Evolutionary conservation across 2,797 vertebrate genomes (phyloP).

Genomic region (Paramormyrops hopkinsi): DNA sequence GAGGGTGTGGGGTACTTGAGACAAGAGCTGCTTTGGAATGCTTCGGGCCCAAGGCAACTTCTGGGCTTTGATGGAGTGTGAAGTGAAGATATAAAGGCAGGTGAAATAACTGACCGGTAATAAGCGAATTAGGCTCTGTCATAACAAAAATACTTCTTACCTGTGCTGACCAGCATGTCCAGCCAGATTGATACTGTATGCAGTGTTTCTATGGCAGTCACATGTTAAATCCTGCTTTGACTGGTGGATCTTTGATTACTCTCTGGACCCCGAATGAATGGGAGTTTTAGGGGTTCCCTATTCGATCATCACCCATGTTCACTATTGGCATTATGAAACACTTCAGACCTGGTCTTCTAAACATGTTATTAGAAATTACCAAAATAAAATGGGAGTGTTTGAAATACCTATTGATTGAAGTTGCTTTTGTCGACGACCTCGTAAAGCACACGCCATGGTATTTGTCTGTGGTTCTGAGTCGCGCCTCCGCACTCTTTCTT

Average conservation of each 20-base stretch:
- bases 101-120: neutral
- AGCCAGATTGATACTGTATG: neutral
- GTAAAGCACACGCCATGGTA: neutral
- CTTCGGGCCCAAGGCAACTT: neutral
- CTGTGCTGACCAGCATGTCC: neutral
- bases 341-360: neutral
- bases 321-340: neutral
- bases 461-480: neutral
- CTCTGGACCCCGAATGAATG: neutral
- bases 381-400: slow-evolving; percentile 14
- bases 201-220: neutral
- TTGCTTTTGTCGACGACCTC: neutral
- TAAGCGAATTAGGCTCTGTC: neutral
- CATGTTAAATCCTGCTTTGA: neutral
- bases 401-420: neutral
- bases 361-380: neutral
- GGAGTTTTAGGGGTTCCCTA: neutral
- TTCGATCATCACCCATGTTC: neutral
- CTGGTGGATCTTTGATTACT: neutral
- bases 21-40: neutral
- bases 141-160: neutral
- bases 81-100: neutral
- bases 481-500: neutral
- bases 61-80: neutral
- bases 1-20: neutral